Conservation (phyloP, 2,888 invertebrate species). For the Orthosia incerta region DNA sequence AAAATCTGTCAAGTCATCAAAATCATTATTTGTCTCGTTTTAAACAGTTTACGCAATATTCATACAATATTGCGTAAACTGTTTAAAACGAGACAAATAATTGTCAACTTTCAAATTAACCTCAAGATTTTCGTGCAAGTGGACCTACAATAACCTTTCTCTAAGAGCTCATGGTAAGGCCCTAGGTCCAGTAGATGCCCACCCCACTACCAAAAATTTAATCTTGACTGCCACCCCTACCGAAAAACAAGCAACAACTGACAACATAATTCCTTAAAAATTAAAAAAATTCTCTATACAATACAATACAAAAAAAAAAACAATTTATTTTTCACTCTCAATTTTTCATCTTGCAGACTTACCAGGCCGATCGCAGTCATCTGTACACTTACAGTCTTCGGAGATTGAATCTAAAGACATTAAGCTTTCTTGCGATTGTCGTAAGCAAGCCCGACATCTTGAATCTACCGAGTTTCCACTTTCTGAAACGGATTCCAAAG, state of each 20-base stretch:
- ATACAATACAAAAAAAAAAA: constrained; percentile 32
- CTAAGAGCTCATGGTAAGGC: too few species aligned
- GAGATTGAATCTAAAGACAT: constrained; percentile 88
- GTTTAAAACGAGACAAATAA: too few species aligned
- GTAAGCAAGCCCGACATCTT: constrained; percentile 81
- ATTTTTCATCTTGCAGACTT: constrained; percentile 78
- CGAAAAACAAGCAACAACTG: constrained; percentile 35
- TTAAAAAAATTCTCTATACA: constrained; percentile 39
- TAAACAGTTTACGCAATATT: too few species aligned
- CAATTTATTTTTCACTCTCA: constrained; percentile 4
- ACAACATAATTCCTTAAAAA: constrained; percentile 40
- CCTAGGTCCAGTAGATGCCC: too few species aligned
- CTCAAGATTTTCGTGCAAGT: too few species aligned
- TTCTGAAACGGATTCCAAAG: constrained; percentile 87
- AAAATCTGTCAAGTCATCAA: background rate
- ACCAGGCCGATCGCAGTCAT: constrained; percentile 78
- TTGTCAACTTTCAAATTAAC: too few species aligned
- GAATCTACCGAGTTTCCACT: constrained; percentile 87
- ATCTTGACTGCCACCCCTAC: constrained; percentile 22
- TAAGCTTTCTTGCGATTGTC: constrained; percentile 87
- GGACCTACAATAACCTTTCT: too few species aligned
- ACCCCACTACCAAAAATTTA: background rate
- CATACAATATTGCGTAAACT: too few species aligned
- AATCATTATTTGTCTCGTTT: background rate
- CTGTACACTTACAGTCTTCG: constrained; percentile 84